Percentiles rank a stretch among this genome's conserved stretches.
phyloP scores from a whole-genome alignment of 2,888 invertebrate genomes.

The Sericinus montela region DNA sequence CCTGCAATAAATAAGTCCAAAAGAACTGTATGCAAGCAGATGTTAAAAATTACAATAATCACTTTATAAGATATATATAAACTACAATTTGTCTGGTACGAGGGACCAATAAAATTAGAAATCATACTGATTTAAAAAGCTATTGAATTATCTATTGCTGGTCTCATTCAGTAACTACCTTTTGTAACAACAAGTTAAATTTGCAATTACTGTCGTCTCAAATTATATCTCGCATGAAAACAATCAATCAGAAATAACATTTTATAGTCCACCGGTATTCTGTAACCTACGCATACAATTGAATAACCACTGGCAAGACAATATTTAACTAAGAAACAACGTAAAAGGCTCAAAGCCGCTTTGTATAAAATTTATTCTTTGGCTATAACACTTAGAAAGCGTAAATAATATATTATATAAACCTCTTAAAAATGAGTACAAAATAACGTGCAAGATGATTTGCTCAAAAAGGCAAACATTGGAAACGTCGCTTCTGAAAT shows the following conservation, averaged over 20 bases:
- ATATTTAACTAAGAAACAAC: constrained; percentile 37
- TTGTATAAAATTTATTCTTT: constrained; percentile 60
- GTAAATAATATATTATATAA: constrained; percentile 54
- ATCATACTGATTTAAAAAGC: background rate
- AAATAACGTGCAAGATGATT: constrained; percentile 28
- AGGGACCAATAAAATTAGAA: background rate
- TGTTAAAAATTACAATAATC: no score
- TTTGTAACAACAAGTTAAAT: background rate
- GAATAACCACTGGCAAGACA: constrained; percentile 33
- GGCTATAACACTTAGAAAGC: constrained; percentile 67
- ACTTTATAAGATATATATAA: no score
- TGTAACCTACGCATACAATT: constrained; percentile 2
- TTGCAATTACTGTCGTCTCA: constrained; percentile 8
- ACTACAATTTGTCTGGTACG: background rate
- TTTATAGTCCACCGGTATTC: constrained; percentile 3
- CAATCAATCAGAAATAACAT: constrained; percentile 13
- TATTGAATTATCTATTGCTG: background rate
- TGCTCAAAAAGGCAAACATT: constrained; percentile 21
- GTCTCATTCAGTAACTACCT: background rate
- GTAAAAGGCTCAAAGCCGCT: constrained; percentile 55
- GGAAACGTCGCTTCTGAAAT: constrained; percentile 4
- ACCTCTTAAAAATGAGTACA: constrained; percentile 43
- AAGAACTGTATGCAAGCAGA: no score
- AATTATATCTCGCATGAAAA: constrained; percentile 19
- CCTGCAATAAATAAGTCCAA: background rate